Conservation (phyloP, 1,140 invertebrate species). For the Augochlora pura region DNA sequence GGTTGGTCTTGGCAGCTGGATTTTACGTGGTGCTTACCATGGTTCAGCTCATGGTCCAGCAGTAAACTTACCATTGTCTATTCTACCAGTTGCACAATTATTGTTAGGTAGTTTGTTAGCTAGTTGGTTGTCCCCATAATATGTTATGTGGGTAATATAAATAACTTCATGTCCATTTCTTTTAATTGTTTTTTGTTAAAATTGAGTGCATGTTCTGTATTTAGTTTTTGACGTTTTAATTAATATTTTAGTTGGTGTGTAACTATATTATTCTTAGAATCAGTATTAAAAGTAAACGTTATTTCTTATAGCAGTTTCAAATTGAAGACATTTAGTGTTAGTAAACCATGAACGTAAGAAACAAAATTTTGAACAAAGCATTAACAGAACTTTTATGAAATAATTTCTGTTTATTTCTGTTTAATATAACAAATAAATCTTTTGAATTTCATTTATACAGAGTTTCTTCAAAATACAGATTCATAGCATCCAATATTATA, state of each 20-base stretch:
- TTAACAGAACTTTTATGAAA: not conserved
- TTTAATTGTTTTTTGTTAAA: not conserved
- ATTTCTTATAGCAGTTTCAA: slow-evolving; percentile 1
- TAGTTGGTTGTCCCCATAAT: slow-evolving; percentile 68
- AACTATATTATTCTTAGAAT: no score
- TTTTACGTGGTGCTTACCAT: slow-evolving; percentile 74
- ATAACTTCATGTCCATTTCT: not conserved
- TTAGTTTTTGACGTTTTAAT: not conserved
- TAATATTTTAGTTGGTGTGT: not conserved
- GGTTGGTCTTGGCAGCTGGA: slow-evolving; percentile 74
- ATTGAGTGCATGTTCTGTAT: not conserved
- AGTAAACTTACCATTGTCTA: slow-evolving; percentile 74
- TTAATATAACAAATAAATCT: slow-evolving; percentile 1
- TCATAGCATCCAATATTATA: not conserved
- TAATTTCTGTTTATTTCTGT: slow-evolving; percentile 3
- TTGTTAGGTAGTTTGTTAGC: slow-evolving; percentile 75
- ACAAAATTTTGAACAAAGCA: not conserved
- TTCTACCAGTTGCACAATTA: slow-evolving; percentile 75
- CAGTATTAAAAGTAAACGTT: not conserved
- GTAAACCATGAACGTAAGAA: not conserved
- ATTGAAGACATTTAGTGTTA: not conserved
- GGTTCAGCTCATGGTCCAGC: slow-evolving; percentile 70
- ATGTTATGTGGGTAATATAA: not conserved
- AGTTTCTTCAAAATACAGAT: not conserved
- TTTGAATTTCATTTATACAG: not conserved